These are phyloP conservation scores for Sarcoramphus papa DNA, from an alignment of 2,797 vertebrate species.

Conservation along the genomic window DNA sequence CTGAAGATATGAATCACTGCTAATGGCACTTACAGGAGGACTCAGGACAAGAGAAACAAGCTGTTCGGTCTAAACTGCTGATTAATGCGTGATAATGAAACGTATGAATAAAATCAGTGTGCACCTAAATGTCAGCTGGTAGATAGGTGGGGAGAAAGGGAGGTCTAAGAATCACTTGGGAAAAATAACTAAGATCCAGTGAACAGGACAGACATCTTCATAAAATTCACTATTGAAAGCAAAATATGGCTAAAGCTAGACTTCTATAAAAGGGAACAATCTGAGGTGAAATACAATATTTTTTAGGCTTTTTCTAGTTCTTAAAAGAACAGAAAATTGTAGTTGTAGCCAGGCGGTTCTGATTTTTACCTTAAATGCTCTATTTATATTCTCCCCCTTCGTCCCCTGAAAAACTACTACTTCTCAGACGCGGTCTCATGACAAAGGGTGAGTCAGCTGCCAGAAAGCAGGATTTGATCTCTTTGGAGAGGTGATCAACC, in stretches of 20 bases:
- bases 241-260: background rate
- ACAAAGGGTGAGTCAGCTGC: background rate
- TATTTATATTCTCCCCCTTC: background rate
- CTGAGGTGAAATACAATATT: fast-evolving
- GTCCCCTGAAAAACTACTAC: background rate
- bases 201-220: background rate
- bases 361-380: background rate
- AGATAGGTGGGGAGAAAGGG: background rate
- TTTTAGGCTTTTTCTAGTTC: background rate
- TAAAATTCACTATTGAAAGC: background rate
- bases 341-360: background rate
- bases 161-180: background rate
- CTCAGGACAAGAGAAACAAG: background rate
- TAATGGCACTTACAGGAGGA: background rate
- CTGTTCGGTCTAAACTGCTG: background rate
- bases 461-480: background rate
- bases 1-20: background rate
- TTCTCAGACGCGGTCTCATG: background rate
- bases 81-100: background rate
- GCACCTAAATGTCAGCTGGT: background rate
- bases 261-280: background rate
- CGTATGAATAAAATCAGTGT: fast-evolving
- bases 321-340: background rate
- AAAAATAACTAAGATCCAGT: background rate
- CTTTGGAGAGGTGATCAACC: background rate